Base-by-base conservation (phyloP, 1,140 invertebrate genomes). In the Drosophila bocki region DNA sequence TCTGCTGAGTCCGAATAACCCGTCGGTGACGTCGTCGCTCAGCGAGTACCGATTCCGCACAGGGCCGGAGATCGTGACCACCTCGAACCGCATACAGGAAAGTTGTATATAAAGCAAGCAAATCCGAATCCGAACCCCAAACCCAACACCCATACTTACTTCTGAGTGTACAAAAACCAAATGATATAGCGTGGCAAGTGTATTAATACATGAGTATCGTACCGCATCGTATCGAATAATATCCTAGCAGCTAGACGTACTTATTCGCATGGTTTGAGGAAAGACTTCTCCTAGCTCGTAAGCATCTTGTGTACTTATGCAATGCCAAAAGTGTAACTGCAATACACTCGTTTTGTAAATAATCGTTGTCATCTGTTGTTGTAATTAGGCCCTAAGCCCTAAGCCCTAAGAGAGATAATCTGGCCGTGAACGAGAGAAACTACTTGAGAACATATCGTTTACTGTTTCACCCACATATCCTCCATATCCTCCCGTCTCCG, bases 31-130 rank as follows among this genome's bases (percentile, higher is more conserved):
- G 85, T 95, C 94, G 82, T 94, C 94, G 39, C 92, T 95, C 26
- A 95, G 94, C 12, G 94, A 94, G 75, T 95, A 95, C 81, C 93
- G 95, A 59, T 93, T 95, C 77, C 94, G 95, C 71, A 96, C 96
- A 45, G 96, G 95, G 69, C 96, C 96, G 44, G 96, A 97, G 93
- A 96, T 97, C 57, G 96, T 97, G 68, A 97, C 96, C 75, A 96
- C 96, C 51, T 96, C 96, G 48, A 96, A 96, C 94, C 95, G 96
- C 80, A 96, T 97, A 93, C 96, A 97, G 93, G 96, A 97, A 94
- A 97, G 96, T 94, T 97, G 96, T 96, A 97, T 97, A 96, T 97
- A 96, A 95, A 85, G 50, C 67, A 35, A 54, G 17, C 35, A 35
- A 56, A 39, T 39, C 13, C 53, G 33, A 39, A 54, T 39, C 33